Percentiles rank a stretch among this genome's conserved stretches.
Evolutionary conservation across 2,113 vertebrate genomes (phyloP).

Genomic region (Girardinichthys multiradiatus): DNA sequence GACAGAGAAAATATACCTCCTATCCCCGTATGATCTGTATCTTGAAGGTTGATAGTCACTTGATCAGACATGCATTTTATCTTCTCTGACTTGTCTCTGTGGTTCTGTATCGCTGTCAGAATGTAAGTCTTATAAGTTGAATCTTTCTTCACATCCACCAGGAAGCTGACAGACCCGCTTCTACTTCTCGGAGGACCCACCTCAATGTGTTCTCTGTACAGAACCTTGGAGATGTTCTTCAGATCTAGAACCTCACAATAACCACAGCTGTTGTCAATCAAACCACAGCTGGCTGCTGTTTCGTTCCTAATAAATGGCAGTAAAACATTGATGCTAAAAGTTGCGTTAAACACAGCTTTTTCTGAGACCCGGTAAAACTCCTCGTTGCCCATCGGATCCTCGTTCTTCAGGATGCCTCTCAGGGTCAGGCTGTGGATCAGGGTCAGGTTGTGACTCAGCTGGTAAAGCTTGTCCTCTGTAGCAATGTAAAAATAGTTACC

Average conservation of each 20-base stretch:
- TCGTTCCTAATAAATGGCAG: conserved; percentile 77
- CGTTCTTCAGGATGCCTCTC: neutral
- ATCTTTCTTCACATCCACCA: conserved; percentile 8
- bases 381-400: accelerated
- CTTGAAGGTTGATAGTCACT: conserved; percentile 18
- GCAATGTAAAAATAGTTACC: conserved; percentile 67
- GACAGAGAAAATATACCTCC: conserved; percentile 45
- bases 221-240: conserved; percentile 64
- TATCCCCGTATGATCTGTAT: accelerated
- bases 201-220: conserved; percentile 55
- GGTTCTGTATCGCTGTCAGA: conserved; percentile 48
- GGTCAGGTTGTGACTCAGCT: conserved; percentile 78
- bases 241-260: conserved; percentile 82
- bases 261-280: conserved; percentile 52
- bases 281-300: conserved; percentile 84
- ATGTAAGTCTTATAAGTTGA: conserved; percentile 60
- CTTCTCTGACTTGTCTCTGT: accelerated
- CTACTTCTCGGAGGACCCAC: conserved; percentile 69
- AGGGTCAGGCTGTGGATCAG: conserved; percentile 21
- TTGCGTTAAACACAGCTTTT: neutral
- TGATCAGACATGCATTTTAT: accelerated
- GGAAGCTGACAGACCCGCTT: conserved; percentile 78
- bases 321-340: conserved; percentile 70
- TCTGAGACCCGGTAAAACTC: conserved; percentile 33
- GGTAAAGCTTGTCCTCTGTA: conserved; percentile 84